Evolutionary conservation across 2,113 vertebrate species (phyloP).

Genomic region (Chascanopsetta lugubris): DNA sequence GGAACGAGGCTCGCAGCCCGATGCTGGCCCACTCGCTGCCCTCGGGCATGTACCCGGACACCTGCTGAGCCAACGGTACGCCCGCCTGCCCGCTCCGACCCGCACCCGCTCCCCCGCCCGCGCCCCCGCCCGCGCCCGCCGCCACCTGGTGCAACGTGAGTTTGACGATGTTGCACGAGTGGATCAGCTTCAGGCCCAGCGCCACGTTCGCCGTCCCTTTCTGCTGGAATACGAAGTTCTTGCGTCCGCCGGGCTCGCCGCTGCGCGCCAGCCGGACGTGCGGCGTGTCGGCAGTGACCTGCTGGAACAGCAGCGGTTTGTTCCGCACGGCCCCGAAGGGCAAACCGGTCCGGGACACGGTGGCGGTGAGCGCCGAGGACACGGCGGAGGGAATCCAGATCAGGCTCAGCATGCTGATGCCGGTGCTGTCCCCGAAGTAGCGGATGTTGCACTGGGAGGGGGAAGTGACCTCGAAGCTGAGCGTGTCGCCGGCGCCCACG

Average conservation of each 20-base stretch:
- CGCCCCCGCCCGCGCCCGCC: too few relatives aligned
- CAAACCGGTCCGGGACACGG: slow-evolving; percentile 81
- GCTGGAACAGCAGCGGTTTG: slow-evolving; percentile 85
- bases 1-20: slow-evolving; percentile 84
- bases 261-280: slow-evolving; percentile 82
- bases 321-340: slow-evolving; percentile 87
- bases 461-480: slow-evolving; percentile 86
- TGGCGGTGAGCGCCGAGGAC: slow-evolving; percentile 83
- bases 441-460: slow-evolving; percentile 85
- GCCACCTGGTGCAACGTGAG: slow-evolving; percentile 78
- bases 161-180: slow-evolving; percentile 86
- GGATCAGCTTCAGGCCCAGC: slow-evolving; percentile 88
- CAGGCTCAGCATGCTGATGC: slow-evolving; percentile 86
- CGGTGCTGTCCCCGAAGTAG: slow-evolving; percentile 87
- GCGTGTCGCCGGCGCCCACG: slow-evolving; percentile 79
- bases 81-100: slow-evolving; percentile 72
- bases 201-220: slow-evolving; percentile 83
- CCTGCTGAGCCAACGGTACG: slow-evolving; percentile 85
- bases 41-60: slow-evolving; percentile 88
- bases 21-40: slow-evolving; percentile 87
- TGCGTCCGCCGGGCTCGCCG: slow-evolving; percentile 78
- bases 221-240: slow-evolving; percentile 85
- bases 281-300: slow-evolving; percentile 72
- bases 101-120: too few relatives aligned
- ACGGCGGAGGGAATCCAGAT: slow-evolving; percentile 86